Evolutionary conservation across 2,888 invertebrate species (phyloP), one percentile per base, ranked within the genome.

Genomic region (Pammene aurita): DNA sequence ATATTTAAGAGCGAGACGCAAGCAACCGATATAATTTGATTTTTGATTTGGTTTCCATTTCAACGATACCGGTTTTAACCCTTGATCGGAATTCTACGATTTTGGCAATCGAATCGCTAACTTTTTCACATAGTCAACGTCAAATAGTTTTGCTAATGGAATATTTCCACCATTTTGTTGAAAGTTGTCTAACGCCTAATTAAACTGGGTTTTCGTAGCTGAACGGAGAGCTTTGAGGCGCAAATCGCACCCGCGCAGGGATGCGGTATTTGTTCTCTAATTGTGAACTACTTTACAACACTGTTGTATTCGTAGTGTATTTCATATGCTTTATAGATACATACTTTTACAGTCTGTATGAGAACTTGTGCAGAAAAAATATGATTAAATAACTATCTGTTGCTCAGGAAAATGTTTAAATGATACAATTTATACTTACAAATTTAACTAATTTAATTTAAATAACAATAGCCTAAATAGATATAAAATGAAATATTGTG

Each of bases 151-250:
- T 13, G 5, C 13, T 26, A 18, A 52, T 26, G 11, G 26, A 52
- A 52, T 52, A 26, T 52, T 11, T 26, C 13, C 52, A 26, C 52
- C 52, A 26, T 26, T n/a, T 26, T 26, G 26, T 26, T 2, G 26
- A 26, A 26, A 26, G 26, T 52, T 52, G 18, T 26, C n/a, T 9
- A 50, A 56, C 0, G 38, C 10, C 26, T 26, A 26, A 26, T 35
- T 16, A 61, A 11, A 48, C 18, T 6, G 11, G 18, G 18, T 18
- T 38, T 61, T 46, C 60, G 61, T 61, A 61, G 16, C 48, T 61
- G 48, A 48, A 18, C 0, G 26, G 48, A 14, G 14, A 16, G 60
- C 46, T 46, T 46, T 7, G 60, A 60, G 60, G 13, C 34, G 60
- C 14, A 48, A 60, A 60, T 60, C 46, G 35, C 14, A 42, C 42